These are phyloP conservation scores for Telmatochromis sp. DNA, from an alignment of 2,113 vertebrate species.

Conservation along the genomic window DNA sequence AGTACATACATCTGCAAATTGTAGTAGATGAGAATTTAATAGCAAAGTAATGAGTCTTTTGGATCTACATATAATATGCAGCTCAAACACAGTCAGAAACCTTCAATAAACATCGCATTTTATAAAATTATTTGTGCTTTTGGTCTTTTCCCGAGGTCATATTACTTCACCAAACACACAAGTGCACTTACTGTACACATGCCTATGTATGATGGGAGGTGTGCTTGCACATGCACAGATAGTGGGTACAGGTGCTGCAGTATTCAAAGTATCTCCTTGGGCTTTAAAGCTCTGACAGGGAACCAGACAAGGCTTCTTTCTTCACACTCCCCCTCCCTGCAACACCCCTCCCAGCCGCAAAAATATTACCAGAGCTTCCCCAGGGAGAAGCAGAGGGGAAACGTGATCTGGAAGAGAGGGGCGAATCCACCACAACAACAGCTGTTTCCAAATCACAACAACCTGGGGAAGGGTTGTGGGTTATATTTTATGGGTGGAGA, in stretches of 20 bases:
- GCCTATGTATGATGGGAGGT: background rate
- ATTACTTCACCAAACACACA: background rate
- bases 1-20: constrained; percentile 32
- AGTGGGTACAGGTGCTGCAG: constrained; percentile 62
- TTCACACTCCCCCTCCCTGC: background rate
- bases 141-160: background rate
- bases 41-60: constrained; percentile 44
- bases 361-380: constrained; percentile 68
- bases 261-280: constrained; percentile 68
- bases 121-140: background rate
- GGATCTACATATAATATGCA: background rate
- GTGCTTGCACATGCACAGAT: constrained; percentile 3
- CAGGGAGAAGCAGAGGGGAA: constrained; percentile 53
- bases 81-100: background rate
- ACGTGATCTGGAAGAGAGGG: constrained; percentile 69
- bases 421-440: constrained; percentile 72
- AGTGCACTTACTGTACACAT: background rate
- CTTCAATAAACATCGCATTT: background rate
- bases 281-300: constrained; percentile 62
- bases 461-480: constrained; percentile 68
- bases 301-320: constrained; percentile 38
- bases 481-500: constrained; percentile 70
- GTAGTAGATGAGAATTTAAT: constrained; percentile 51
- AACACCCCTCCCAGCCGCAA: constrained; percentile 38
- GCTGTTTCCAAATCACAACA: constrained; percentile 76